phyloP scores from a whole-genome alignment of 2,113 vertebrate genomes.

The Machaerirhynchus nigripectus region DNA sequence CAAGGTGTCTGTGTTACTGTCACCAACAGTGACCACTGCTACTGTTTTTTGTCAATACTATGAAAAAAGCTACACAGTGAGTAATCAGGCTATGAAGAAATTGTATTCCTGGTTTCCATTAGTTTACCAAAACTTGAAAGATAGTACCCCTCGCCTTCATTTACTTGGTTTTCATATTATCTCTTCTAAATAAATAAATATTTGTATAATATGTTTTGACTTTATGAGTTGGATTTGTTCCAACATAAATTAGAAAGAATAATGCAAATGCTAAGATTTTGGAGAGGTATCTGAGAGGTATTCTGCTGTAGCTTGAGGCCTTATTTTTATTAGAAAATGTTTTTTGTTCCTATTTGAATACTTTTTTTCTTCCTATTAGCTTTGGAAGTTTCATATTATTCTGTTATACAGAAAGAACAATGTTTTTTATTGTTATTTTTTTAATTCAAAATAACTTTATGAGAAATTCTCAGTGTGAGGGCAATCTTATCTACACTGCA shows the following conservation, averaged over 20 bases:
- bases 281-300: constrained; percentile 33
- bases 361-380: neutral
- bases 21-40: neutral
- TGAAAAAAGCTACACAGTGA: neutral
- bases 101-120: neutral
- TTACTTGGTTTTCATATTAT: neutral
- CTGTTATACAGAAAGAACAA: neutral
- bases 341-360: neutral
- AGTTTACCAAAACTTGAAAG: neutral
- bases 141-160: neutral
- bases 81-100: neutral
- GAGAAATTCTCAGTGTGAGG: neutral
- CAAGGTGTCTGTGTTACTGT: neutral
- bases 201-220: neutral
- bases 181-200: constrained; percentile 33
- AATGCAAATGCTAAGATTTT: constrained; percentile 16
- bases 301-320: constrained; percentile 28
- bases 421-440: neutral
- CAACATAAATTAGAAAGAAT: neutral
- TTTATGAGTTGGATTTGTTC: constrained; percentile 48
- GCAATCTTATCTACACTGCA: neutral
- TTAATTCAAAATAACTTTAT: constrained; percentile 32
- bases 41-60: neutral
- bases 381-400: constrained; percentile 12
- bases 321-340: constrained; percentile 53